These are phyloP conservation scores for Glaucomys volans DNA, from an alignment of 2,113 vertebrate species.

Conservation along the genomic window DNA sequence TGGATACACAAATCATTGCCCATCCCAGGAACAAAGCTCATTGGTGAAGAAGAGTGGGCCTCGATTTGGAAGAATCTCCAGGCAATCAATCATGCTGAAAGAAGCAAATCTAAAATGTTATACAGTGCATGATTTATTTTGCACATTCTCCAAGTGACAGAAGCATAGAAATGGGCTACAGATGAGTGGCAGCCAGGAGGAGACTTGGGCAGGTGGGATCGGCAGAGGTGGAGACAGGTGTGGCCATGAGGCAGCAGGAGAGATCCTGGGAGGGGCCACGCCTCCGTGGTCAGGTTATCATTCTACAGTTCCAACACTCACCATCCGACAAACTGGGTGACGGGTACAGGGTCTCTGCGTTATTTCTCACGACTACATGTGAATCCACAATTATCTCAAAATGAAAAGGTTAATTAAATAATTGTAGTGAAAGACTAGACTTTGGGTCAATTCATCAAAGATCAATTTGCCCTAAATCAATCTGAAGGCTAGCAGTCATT, in stretches of 20 bases:
- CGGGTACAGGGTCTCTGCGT: neutral
- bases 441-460: conserved; percentile 50
- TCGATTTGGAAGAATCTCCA: accelerated
- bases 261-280: accelerated
- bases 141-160: neutral
- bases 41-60: no score
- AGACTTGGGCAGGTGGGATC: no score
- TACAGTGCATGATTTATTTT: accelerated
- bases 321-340: accelerated
- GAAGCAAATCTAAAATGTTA: no score
- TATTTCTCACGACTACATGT: neutral
- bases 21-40: accelerated
- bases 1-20: accelerated
- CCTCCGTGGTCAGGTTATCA: accelerated
- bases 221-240: neutral
- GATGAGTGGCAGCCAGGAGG: accelerated
- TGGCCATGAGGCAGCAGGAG: no score
- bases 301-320: neutral
- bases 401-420: conserved; percentile 48
- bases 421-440: conserved; percentile 43
- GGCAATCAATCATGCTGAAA: accelerated
- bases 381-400: neutral
- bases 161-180: no score
- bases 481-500: neutral
- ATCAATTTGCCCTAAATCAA: conserved; percentile 55